Evolutionary conservation across 30 jellyfish, hydroid and myxozoan genomes (phyloP).

Genomic region (Catostylus mosaicus): DNA sequence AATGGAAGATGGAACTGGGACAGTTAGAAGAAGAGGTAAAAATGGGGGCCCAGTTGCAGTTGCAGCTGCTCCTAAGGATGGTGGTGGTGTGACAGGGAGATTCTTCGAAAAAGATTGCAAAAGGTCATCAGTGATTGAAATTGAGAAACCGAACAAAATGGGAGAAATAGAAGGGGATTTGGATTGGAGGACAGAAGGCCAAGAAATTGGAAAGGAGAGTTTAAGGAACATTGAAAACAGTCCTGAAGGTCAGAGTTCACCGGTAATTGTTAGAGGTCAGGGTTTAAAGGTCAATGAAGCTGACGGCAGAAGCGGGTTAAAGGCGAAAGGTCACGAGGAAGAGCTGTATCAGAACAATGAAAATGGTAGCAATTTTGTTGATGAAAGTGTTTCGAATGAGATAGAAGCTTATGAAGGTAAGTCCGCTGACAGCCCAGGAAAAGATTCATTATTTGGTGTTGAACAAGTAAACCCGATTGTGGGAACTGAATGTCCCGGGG

Average conservation of each 20-base stretch:
- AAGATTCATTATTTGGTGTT: no score
- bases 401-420: no score
- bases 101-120: neutral
- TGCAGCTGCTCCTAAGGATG: neutral
- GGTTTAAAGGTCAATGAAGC: no score
- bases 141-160: neutral
- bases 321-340: no score
- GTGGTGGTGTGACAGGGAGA: neutral
- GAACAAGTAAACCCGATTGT: no score
- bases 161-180: no score
- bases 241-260: neutral
- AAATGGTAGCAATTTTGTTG: no score
- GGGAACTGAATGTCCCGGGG: no score
- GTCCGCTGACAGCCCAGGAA: no score
- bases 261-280: neutral
- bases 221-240: neutral
- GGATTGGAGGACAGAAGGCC: no score
- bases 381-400: neutral
- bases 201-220: neutral
- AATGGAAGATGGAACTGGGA: slow-evolving; percentile 51
- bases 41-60: slow-evolving; percentile 1
- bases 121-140: neutral
- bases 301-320: no score
- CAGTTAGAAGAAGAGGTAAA: slow-evolving; percentile 50
- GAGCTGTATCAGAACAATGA: no score